These are phyloP conservation scores for Pheosia tremula DNA, from an alignment of 2,888 invertebrate genomes.

Conservation along the genomic window DNA sequence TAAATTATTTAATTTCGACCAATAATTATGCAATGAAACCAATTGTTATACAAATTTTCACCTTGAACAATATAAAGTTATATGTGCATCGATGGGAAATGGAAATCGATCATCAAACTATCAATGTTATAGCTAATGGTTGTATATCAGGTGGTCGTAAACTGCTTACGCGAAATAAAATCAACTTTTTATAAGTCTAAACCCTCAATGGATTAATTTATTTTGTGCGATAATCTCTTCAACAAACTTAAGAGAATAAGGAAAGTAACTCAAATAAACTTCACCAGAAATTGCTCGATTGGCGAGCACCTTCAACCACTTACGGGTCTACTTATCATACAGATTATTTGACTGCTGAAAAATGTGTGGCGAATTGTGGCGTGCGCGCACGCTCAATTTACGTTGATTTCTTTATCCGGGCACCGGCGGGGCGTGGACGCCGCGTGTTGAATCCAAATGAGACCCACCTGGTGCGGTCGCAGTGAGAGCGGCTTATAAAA, in stretches of 20 bases:
- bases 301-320: slow-evolving; percentile 22
- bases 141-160: too few species aligned
- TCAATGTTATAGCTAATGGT: too few species aligned
- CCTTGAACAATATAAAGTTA: too few species aligned
- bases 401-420: slow-evolving; percentile 74
- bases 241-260: background rate
- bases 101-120: too few species aligned
- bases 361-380: slow-evolving; percentile 55
- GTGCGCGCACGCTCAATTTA: slow-evolving; percentile 63
- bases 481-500: slow-evolving; percentile 19
- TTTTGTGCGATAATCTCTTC: background rate
- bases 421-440: slow-evolving; percentile 45
- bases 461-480: slow-evolving; percentile 22
- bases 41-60: too few species aligned
- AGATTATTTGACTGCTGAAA: slow-evolving; percentile 59
- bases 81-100: too few species aligned
- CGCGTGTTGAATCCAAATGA: slow-evolving; percentile 59
- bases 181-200: too few species aligned
- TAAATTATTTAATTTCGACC: too few species aligned
- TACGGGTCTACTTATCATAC: slow-evolving; percentile 43
- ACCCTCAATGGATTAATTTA: too few species aligned
- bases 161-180: too few species aligned
- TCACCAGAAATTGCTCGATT: slow-evolving; percentile 12
- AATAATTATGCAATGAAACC: too few species aligned
- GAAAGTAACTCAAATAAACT: slow-evolving; percentile 5